A percentile compares a stretch with the other conserved stretches of the same genome.
Conservation (phyloP, 2,888 invertebrate genomes). For the Drosophila monieri region DNA sequence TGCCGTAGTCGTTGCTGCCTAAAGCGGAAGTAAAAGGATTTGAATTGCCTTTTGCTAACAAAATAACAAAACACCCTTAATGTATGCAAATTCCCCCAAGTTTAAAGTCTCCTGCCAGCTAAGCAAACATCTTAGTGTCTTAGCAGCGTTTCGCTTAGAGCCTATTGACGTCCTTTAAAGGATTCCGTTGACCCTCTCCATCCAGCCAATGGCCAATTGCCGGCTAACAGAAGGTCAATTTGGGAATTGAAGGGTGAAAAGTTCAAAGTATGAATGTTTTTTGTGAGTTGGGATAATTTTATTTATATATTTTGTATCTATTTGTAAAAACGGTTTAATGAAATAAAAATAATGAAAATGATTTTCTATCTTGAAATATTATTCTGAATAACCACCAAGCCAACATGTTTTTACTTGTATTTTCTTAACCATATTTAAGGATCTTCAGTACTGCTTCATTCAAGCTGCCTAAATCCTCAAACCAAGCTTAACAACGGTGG, state of each 20-base stretch:
- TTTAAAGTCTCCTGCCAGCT: slow-evolving; percentile 59
- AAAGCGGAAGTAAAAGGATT: slow-evolving; percentile 76
- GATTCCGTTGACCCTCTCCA: slow-evolving; percentile 11
- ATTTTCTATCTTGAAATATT: too few species aligned
- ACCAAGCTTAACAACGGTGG: not conserved
- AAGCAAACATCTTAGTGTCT: slow-evolving; percentile 54
- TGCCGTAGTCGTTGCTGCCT: slow-evolving; percentile 41
- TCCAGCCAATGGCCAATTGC: slow-evolving; percentile 31
- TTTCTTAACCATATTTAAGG: too few species aligned
- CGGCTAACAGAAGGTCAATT: slow-evolving; percentile 22
- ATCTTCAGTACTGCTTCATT: too few species aligned
- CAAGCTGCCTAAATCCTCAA: too few species aligned
- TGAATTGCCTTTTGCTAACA: slow-evolving; percentile 60
- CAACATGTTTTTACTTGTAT: too few species aligned
- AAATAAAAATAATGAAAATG: too few species aligned
- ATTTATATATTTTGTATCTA: not conserved
- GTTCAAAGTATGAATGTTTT: not conserved
- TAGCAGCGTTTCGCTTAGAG: slow-evolving; percentile 28
- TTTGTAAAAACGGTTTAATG: too few species aligned
- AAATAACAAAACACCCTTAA: slow-evolving; percentile 52
- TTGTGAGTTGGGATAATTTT: not conserved
- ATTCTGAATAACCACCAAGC: too few species aligned
- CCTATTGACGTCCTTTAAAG: slow-evolving; percentile 26
- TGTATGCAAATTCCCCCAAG: slow-evolving; percentile 71
- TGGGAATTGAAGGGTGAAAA: slow-evolving; percentile 4